A percentile compares a stretch with the other conserved stretches of the same genome.
phyloP scores from a whole-genome alignment of 2,113 vertebrate species.

The Pedetes capensis region DNA sequence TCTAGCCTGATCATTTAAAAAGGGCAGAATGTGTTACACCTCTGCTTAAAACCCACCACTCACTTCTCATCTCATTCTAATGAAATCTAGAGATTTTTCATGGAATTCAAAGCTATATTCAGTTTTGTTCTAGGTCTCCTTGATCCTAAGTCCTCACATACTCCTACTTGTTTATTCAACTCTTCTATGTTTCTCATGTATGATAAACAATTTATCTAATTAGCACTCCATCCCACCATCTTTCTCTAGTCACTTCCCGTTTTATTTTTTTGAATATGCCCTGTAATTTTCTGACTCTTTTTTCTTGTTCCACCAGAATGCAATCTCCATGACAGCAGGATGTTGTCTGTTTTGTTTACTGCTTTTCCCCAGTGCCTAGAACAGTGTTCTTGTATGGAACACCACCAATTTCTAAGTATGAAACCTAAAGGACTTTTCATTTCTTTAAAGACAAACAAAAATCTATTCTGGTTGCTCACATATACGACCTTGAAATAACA shows the following conservation, averaged over 20 bases:
- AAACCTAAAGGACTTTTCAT: constrained; percentile 16
- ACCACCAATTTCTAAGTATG: not conserved
- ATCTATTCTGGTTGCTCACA: not conserved
- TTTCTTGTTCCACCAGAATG: not conserved
- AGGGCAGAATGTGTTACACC: not conserved
- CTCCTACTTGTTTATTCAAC: not conserved
- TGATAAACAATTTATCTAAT: not conserved
- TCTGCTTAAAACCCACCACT: not conserved
- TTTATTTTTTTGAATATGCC: constrained; percentile 16
- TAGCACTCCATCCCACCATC: not conserved
- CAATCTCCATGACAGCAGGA: not conserved
- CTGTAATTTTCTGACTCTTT: constrained; percentile 18
- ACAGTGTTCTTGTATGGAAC: not conserved
- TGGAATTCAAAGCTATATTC: not conserved
- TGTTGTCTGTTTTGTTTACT: not conserved
- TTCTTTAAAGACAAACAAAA: constrained; percentile 19
- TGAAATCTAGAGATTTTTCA: not conserved
- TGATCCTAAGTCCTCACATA: not conserved
- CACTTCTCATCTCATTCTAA: not conserved
- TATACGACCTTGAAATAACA: constrained; percentile 14
- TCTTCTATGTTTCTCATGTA: not conserved
- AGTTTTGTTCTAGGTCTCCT: constrained; percentile 3
- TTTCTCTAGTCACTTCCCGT: not conserved
- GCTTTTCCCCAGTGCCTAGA: not conserved
- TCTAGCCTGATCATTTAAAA: not conserved